Percentiles rank a stretch among this genome's conserved stretches.
These are phyloP conservation scores for Zaprionus obscuricornis DNA, from an alignment of 2,888 invertebrate genomes.

Conservation along the genomic window DNA sequence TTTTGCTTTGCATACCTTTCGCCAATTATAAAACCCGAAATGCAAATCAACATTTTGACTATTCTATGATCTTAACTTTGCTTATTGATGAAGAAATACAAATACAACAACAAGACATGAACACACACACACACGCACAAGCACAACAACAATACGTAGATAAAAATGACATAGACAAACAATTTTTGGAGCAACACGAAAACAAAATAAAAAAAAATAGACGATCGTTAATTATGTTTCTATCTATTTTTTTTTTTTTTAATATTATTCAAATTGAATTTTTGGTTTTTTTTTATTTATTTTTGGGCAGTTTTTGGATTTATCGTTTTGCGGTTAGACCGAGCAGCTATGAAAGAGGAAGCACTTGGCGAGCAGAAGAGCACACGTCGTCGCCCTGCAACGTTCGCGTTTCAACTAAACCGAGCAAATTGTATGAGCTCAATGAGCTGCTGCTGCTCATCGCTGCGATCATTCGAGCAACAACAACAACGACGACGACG, in stretches of 20 bases:
- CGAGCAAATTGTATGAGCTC: constrained; percentile 46
- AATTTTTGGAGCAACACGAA: background rate
- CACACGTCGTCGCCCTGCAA: constrained; percentile 57
- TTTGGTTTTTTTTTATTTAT: background rate
- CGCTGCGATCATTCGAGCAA: too few species aligned
- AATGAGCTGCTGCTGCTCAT: constrained; percentile 39
- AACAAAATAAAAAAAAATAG: constrained; percentile 8
- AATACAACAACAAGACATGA: constrained; percentile 18
- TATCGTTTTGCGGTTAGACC: constrained; percentile 49
- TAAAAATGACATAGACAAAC: background rate
- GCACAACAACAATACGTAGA: background rate
- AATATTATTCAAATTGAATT: constrained; percentile 52
- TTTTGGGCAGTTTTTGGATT: too few species aligned
- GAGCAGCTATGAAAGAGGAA: constrained; percentile 48
- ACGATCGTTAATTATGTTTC: constrained; percentile 31
- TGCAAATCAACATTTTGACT: constrained; percentile 85
- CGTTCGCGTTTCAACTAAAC: constrained; percentile 72
- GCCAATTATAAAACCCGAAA: constrained; percentile 86
- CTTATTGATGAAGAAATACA: constrained; percentile 10
- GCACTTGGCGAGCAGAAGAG: constrained; percentile 45
- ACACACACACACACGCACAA: constrained; percentile 6
- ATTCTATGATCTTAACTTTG: constrained; percentile 23
- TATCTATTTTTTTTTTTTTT: constrained; percentile 13
- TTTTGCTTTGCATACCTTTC: constrained; percentile 83
- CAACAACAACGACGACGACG: too few species aligned